Percentiles rank a stretch among this genome's conserved stretches.
Conservation (phyloP, 2,113 vertebrate species). For the Sylvia atricapilla region DNA sequence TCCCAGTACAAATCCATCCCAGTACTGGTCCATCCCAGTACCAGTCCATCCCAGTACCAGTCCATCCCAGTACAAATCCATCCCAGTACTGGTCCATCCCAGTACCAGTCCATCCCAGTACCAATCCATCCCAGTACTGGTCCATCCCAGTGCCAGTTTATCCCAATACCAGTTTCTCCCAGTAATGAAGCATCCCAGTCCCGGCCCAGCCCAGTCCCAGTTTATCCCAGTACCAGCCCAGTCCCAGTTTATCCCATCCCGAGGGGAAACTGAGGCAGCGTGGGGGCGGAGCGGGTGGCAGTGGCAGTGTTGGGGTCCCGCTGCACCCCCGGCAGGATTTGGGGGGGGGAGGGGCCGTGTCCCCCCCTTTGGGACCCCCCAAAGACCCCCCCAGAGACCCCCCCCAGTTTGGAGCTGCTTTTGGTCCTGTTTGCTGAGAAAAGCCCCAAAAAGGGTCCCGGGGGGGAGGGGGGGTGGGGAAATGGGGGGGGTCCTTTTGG, state of each 20-base stretch:
- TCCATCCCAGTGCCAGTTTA: not conserved
- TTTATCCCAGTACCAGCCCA: not conserved
- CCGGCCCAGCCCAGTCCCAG: not conserved
- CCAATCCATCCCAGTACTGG: not conserved
- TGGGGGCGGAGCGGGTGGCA: not conserved
- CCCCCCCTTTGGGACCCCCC: not conserved
- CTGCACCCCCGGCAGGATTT: not conserved
- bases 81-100: not conserved
- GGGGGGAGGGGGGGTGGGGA: not conserved
- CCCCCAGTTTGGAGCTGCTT: not conserved
- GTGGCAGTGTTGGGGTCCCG: not conserved
- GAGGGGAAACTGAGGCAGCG: not conserved
- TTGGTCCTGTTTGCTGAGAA: not conserved
- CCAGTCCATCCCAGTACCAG: fast-evolving
- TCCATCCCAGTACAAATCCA: no score
- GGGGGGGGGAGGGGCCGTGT: not conserved
- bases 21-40: not conserved
- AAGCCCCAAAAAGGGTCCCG: not conserved
- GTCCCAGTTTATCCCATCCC: not conserved
- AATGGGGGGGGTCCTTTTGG: no score
- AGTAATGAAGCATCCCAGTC: not conserved
- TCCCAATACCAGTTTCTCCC: fast-evolving
- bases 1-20: fast-evolving
- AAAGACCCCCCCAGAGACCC: not conserved
- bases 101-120: fast-evolving